Conservation (phyloP, 2,113 vertebrate species). For the Lepisosteus oculatus region DNA sequence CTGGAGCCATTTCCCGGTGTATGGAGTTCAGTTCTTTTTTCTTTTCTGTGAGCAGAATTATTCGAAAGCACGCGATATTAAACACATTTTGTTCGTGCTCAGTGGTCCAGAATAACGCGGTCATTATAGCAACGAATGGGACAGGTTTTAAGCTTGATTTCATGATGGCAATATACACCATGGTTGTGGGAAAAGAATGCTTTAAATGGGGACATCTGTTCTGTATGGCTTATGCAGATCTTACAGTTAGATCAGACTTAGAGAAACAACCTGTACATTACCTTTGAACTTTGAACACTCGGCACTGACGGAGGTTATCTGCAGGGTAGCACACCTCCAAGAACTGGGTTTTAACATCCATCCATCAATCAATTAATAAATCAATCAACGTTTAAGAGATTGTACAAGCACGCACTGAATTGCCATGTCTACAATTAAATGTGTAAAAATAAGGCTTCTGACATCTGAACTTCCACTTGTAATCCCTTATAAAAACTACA, state of each 20-base stretch:
- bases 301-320: background rate
- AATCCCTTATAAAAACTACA: too few species aligned
- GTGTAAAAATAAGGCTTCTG: too few species aligned
- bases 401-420: too few species aligned
- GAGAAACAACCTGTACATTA: conserved; percentile 79
- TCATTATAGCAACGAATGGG: conserved; percentile 92
- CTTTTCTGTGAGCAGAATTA: conserved; percentile 70
- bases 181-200: conserved; percentile 86
- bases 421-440: too few species aligned
- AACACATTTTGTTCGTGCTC: conserved; percentile 95
- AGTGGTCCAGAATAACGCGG: conserved; percentile 97
- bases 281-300: conserved; percentile 55
- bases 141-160: conserved; percentile 96
- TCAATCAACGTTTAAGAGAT: too few species aligned
- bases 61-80: conserved; percentile 91
- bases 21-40: conserved; percentile 56
- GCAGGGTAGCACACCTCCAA: too few species aligned
- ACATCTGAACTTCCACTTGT: too few species aligned
- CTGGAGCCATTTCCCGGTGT: conserved; percentile 69
- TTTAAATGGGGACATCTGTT: conserved; percentile 97
- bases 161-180: conserved; percentile 88
- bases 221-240: conserved; percentile 76
- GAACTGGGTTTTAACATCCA: too few species aligned
- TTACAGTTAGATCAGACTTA: conserved; percentile 80
- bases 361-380: too few species aligned